Conservation (phyloP, 2,797 vertebrate species). For the Carapus acus region DNA sequence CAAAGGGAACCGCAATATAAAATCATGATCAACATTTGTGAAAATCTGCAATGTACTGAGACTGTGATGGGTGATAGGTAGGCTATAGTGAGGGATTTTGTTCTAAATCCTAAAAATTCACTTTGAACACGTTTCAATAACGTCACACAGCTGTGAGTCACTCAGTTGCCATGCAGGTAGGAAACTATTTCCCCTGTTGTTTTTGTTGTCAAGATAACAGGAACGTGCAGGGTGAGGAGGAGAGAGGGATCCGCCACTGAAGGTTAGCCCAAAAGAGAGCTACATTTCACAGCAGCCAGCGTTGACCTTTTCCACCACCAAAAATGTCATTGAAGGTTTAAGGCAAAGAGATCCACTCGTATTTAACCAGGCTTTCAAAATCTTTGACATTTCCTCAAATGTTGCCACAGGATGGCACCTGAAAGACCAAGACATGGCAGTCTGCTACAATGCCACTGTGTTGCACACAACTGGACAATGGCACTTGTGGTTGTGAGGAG, state of each 20-base stretch:
- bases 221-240: constrained; percentile 33
- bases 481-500: too few relatives aligned
- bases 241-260: constrained; percentile 66
- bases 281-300: constrained; percentile 67
- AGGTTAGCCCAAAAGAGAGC: constrained; percentile 70
- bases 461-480: too few relatives aligned
- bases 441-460: constrained; percentile 52
- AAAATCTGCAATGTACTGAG: too few relatives aligned
- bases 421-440: constrained; percentile 66
- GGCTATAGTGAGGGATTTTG: too few relatives aligned
- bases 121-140: constrained; percentile 6
- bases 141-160: constrained; percentile 5
- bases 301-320: constrained; percentile 72
- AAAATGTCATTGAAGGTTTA: constrained; percentile 76
- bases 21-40: too few relatives aligned
- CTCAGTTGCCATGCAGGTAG: not conserved
- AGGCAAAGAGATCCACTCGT: constrained; percentile 73
- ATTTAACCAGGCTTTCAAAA: constrained; percentile 76
- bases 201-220: constrained; percentile 48
- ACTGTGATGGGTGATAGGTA: too few relatives aligned
- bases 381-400: constrained; percentile 79
- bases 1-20: too few relatives aligned
- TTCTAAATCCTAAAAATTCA: too few relatives aligned
- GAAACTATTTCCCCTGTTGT: constrained; percentile 33
- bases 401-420: constrained; percentile 72